Evolutionary conservation across 2,888 invertebrate species (phyloP), one percentile per base, ranked within the genome.

Genomic region (Liodrosophila aerea): DNA sequence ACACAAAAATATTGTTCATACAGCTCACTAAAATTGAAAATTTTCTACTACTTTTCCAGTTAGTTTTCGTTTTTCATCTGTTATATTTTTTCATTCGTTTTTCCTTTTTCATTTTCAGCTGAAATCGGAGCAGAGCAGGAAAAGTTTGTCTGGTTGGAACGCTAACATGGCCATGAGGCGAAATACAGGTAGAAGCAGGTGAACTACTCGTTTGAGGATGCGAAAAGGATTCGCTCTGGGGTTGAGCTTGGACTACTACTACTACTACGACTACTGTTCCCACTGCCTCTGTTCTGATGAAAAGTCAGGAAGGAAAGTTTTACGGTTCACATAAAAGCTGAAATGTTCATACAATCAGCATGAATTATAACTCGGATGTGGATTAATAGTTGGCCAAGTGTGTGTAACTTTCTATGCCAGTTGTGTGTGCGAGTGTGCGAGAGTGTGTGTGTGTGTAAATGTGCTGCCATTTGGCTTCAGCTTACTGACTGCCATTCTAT

Each of bases 341-440:
- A 67, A 81, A 82, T 82, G 81, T 74, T 85, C 81, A 83, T 83
- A 84, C 86, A 82, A 82, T 82, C 81, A 85, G 86, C 84, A 80
- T 85, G 81, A 82, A 82, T 82, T 85, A 82, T 82, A 85, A 80
- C 84, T 84, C 81, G 81, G 81, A 82, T 85, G 86, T 72, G 86
- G 81, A 82, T 82, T 82, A 82, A 82, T 85, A 80, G 84, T 80
- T 68, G 58, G 39, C 57, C 73, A 76, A 66, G 76, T 73, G 64
- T 67, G 45, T 33, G 27, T 36, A 31, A 5, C 22, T 33, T 13
- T 40, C 11, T 11, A 39, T 27, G 47, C 33, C 12, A 30, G 30
- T 27, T 27, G 36, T 47, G 51, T 12, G 43, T 39, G 41, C 51
- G 46, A 16, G 45, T 43, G 34, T 64, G 64, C 40, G 37, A 7